Conservation (phyloP, 2,797 vertebrate genomes). For the Typhlichthys subterraneus region DNA sequence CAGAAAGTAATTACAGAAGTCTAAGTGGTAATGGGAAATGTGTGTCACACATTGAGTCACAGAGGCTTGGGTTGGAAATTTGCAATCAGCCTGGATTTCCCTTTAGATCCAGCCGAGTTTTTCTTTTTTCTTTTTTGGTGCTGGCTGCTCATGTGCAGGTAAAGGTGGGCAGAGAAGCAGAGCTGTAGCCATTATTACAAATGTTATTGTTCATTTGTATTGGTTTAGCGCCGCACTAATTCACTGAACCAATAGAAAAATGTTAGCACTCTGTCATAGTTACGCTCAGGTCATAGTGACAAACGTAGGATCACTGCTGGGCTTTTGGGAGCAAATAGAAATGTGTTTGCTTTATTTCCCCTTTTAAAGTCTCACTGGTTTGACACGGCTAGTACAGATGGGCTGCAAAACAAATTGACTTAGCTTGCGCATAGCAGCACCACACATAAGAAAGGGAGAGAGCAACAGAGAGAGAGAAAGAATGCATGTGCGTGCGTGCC, state of each 20-base stretch:
- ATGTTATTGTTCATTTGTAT: conserved; percentile 33
- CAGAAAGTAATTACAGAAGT: conserved; percentile 73
- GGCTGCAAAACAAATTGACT: conserved; percentile 62
- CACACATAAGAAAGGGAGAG: not conserved
- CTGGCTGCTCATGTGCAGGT: conserved; percentile 28
- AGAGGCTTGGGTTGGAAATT: conserved; percentile 49
- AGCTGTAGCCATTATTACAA: conserved; percentile 41
- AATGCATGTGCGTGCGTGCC: not conserved
- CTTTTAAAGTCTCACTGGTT: conserved; percentile 60
- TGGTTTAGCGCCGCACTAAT: conserved; percentile 51
- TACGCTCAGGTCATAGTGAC: conserved; percentile 38
- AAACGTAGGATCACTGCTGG: conserved; percentile 19
- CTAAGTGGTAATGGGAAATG: conserved; percentile 71
- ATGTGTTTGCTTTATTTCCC: conserved; percentile 38
- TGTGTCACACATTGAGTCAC: conserved; percentile 68
- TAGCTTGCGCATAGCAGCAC: conserved; percentile 37
- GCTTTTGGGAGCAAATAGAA: conserved; percentile 49
- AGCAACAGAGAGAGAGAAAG: conserved; percentile 3
- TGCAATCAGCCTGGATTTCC: conserved; percentile 62
- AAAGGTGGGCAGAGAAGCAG: conserved; percentile 34
- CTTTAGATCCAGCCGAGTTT: conserved; percentile 54
- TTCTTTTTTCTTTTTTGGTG: conserved; percentile 23
- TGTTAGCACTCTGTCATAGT: conserved; percentile 17
- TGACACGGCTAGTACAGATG: conserved; percentile 51
- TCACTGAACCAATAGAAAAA: conserved; percentile 41